A percentile compares a stretch with the other conserved stretches of the same genome.
Conservation (phyloP, 2,113 vertebrate species). For the Macaca nemestrina region DNA sequence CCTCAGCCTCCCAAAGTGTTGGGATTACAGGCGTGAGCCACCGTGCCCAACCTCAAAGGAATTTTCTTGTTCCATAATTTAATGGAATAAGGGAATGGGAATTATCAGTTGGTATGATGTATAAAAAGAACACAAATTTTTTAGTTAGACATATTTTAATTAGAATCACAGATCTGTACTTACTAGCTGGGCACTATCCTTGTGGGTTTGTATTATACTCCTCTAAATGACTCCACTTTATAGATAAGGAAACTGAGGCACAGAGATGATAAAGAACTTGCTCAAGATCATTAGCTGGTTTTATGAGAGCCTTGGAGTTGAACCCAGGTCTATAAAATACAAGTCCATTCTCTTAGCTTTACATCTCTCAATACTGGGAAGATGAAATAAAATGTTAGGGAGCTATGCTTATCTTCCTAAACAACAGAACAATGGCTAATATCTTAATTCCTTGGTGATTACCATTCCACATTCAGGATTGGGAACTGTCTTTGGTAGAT, state of each 20-base stretch:
- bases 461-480: background rate
- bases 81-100: background rate
- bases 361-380: background rate
- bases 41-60: background rate
- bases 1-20: too few species aligned
- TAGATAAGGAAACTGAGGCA: background rate
- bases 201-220: background rate
- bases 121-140: background rate
- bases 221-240: background rate
- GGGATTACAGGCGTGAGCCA: too few species aligned
- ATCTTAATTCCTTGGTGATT: background rate
- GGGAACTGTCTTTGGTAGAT: background rate
- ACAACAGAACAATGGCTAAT: background rate
- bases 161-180: background rate
- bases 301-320: background rate
- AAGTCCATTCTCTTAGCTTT: background rate
- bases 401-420: background rate
- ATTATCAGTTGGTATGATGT: background rate
- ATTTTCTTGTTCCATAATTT: background rate
- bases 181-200: background rate
- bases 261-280: background rate
- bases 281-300: background rate
- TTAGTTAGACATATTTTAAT: background rate
- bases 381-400: background rate
- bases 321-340: background rate